These are phyloP conservation scores for Hylomyscus alleni DNA, from an alignment of 2,797 vertebrate genomes.

Conservation along the genomic window DNA sequence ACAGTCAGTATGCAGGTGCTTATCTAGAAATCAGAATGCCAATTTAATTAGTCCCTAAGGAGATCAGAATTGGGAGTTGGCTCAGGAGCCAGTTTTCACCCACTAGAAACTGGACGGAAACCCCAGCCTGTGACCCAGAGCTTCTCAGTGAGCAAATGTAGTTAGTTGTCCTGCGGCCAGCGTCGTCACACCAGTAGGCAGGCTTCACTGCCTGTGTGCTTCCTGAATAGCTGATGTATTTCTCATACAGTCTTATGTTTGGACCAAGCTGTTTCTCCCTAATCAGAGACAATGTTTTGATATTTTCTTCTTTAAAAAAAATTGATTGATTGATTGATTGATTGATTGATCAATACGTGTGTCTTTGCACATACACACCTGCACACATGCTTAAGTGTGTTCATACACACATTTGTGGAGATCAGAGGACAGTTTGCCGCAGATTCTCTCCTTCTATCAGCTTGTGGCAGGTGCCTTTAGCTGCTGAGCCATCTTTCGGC, in stretches of 20 bases:
- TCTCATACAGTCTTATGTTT: constrained; percentile 18
- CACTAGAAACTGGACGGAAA: constrained; percentile 50
- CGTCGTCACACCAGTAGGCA: constrained; percentile 36
- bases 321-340: neutral
- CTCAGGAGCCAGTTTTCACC: constrained; percentile 56
- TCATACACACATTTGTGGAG: neutral
- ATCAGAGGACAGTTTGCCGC: neutral
- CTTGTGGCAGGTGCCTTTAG: neutral
- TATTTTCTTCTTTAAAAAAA: neutral
- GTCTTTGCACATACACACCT: neutral
- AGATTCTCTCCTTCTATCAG: neutral
- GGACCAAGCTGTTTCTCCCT: constrained; percentile 34
- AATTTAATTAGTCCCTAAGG: constrained; percentile 66
- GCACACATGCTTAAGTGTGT: neutral
- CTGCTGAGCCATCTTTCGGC: neutral
- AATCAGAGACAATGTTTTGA: constrained; percentile 42
- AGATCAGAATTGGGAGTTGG: constrained; percentile 54
- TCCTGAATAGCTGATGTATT: constrained; percentile 5
- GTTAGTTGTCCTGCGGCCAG: neutral
- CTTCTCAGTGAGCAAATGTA: constrained; percentile 6
- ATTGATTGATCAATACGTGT: neutral
- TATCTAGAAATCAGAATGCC: constrained; percentile 55
- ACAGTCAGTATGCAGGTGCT: constrained; percentile 6
- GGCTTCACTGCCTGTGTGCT: neutral
- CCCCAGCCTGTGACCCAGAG: constrained; percentile 45